Percentiles rank a stretch among this genome's conserved stretches.
Evolutionary conservation across 2,797 vertebrate genomes (phyloP).

Genomic region (Cynopterus sphinx): DNA sequence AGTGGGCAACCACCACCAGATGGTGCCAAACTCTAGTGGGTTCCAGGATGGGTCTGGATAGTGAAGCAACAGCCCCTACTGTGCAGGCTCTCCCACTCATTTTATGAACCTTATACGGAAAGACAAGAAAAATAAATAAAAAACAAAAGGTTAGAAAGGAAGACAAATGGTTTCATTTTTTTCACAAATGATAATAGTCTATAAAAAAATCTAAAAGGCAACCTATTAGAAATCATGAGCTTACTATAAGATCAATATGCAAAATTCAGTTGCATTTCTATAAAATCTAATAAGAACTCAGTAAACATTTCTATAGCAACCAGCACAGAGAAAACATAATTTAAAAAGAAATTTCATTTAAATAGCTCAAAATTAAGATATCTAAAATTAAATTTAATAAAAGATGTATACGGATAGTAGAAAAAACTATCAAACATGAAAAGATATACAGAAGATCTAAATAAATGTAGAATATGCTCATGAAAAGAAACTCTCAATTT

Average conservation of each 20-base stretch:
- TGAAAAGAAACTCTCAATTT: background rate
- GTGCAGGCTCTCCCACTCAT: background rate
- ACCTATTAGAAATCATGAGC: background rate
- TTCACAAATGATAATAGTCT: background rate
- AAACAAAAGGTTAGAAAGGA: background rate
- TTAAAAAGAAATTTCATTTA: background rate
- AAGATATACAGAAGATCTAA: background rate
- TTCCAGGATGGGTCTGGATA: background rate
- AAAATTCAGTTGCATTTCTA: background rate
- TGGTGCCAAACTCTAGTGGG: slow-evolving; percentile 34
- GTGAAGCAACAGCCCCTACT: too few relatives aligned
- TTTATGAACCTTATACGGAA: background rate
- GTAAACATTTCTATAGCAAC: background rate
- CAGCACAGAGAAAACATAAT: background rate
- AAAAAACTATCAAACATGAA: background rate
- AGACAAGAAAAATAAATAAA: background rate
- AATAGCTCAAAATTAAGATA: background rate
- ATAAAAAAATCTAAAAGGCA: background rate
- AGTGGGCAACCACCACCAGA: background rate
- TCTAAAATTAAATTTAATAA: slow-evolving; percentile 26
- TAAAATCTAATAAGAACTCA: background rate
- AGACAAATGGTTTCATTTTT: background rate
- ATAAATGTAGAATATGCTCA: background rate
- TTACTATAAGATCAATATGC: background rate
- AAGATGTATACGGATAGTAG: background rate